A percentile compares a stretch with the other conserved stretches of the same genome.
Evolutionary conservation across 2,113 vertebrate species (phyloP).

Genomic region (Pungitius pungitius): DNA sequence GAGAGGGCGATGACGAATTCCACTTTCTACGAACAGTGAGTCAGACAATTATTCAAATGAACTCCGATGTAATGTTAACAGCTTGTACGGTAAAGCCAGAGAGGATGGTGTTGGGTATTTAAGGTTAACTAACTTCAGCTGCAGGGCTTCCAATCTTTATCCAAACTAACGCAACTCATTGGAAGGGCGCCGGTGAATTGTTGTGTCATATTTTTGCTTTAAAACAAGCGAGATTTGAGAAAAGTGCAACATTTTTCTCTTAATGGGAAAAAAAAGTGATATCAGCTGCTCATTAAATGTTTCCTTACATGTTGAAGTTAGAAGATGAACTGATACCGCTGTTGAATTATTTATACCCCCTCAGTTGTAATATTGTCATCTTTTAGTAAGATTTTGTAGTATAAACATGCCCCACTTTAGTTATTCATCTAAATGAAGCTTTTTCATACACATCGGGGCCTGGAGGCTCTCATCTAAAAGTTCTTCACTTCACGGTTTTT

Average conservation of each 20-base stretch:
- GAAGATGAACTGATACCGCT: neutral
- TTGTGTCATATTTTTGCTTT: neutral
- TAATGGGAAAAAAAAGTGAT: neutral
- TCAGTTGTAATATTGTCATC: neutral
- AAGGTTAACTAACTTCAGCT: neutral
- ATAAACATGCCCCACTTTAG: neutral
- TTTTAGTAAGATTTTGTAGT: neutral
- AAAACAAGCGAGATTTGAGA: neutral
- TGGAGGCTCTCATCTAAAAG: neutral
- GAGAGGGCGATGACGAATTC: slow-evolving; percentile 76
- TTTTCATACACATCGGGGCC: neutral
- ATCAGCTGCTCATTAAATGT: neutral
- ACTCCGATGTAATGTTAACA: neutral
- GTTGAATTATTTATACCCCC: neutral
- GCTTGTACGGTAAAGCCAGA: neutral
- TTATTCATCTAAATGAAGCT: neutral
- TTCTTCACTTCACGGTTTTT: neutral
- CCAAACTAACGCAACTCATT: neutral
- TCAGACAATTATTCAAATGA: slow-evolving; percentile 4
- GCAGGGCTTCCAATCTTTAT: neutral
- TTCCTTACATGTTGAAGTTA: neutral
- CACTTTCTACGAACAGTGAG: slow-evolving; percentile 81
- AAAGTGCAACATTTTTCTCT: neutral
- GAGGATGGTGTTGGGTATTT: neutral
- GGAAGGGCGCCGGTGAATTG: neutral